A percentile compares a stretch with the other conserved stretches of the same genome.
Conservation (phyloP, 2,113 vertebrate species). For the Engraulis encrasicolus region DNA sequence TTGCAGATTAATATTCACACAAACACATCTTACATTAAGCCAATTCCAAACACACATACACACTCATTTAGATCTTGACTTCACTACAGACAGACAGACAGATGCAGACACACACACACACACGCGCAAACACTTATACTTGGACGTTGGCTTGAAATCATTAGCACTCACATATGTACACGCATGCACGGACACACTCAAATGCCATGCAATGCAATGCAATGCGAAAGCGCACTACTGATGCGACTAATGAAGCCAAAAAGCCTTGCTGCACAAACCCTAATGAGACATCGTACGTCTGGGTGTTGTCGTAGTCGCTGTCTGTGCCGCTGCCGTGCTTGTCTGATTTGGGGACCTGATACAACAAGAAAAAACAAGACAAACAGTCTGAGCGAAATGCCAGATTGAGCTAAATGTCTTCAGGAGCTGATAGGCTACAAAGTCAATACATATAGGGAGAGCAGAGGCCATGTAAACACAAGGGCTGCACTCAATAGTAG, state of each 20-base stretch:
- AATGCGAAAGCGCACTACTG: not conserved
- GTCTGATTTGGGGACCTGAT: conserved; percentile 84
- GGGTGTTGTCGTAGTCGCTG: conserved; percentile 98
- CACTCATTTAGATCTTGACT: too few species aligned
- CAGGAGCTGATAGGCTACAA: not conserved
- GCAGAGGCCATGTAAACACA: not conserved
- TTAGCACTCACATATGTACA: too few species aligned
- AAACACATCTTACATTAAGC: too few species aligned
- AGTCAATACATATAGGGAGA: too few species aligned
- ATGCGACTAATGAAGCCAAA: not conserved
- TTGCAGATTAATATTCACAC: too few species aligned
- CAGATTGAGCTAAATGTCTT: not conserved
- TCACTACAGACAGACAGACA: too few species aligned
- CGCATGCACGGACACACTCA: not conserved
- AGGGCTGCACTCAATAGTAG: not conserved
- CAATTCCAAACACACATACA: too few species aligned
- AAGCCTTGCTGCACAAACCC: conserved; percentile 72
- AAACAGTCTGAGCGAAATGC: conserved; percentile 19
- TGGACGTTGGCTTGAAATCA: too few species aligned
- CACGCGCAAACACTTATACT: too few species aligned
- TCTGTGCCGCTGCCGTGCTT: conserved; percentile 91
- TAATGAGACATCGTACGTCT: conserved; percentile 82
- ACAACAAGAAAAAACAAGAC: too few species aligned
- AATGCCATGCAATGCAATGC: not conserved
- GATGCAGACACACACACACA: too few species aligned